These are phyloP conservation scores for Sialia sialis DNA, from an alignment of 2,113 vertebrate species.

Conservation along the genomic window DNA sequence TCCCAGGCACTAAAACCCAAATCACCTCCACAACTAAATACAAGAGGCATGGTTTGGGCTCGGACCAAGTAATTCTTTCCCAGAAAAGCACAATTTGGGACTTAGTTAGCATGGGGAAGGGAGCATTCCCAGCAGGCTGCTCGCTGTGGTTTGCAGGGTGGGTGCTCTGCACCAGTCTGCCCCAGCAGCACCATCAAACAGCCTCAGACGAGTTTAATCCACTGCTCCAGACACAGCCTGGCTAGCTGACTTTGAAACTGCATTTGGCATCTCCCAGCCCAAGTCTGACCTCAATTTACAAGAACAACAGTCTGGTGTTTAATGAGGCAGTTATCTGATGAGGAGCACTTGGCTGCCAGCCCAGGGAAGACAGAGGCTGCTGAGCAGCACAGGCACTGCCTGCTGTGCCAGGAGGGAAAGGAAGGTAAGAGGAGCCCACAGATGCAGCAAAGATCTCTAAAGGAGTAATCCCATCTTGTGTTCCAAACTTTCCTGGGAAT, in stretches of 20 bases:
- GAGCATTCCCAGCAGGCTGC: neutral
- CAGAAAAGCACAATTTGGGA: slow-evolving; percentile 5
- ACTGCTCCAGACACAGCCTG: neutral
- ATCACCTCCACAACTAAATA: neutral
- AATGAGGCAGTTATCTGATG: slow-evolving; percentile 60
- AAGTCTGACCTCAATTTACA: slow-evolving; percentile 57
- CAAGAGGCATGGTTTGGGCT: slow-evolving; percentile 4
- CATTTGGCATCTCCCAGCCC: slow-evolving; percentile 26
- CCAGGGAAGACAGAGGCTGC: neutral
- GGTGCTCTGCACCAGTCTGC: slow-evolving; percentile 9
- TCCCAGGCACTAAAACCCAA: slow-evolving; percentile 29
- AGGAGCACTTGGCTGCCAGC: neutral
- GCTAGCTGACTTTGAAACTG: neutral
- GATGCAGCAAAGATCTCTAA: neutral
- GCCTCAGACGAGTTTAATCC: neutral
- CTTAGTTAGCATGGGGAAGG: neutral
- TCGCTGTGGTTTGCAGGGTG: neutral
- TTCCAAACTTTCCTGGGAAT: neutral
- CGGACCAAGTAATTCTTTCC: slow-evolving; percentile 35
- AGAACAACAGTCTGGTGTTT: slow-evolving; percentile 41
- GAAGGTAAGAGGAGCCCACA: neutral
- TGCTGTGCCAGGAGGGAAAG: neutral
- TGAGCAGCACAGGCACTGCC: neutral
- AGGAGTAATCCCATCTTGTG: neutral
- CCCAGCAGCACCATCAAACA: slow-evolving; percentile 1